Percentiles rank a stretch among this genome's conserved stretches.
These are phyloP conservation scores for Thera obeliscata DNA, from an alignment of 2,888 invertebrate genomes.

Conservation along the genomic window DNA sequence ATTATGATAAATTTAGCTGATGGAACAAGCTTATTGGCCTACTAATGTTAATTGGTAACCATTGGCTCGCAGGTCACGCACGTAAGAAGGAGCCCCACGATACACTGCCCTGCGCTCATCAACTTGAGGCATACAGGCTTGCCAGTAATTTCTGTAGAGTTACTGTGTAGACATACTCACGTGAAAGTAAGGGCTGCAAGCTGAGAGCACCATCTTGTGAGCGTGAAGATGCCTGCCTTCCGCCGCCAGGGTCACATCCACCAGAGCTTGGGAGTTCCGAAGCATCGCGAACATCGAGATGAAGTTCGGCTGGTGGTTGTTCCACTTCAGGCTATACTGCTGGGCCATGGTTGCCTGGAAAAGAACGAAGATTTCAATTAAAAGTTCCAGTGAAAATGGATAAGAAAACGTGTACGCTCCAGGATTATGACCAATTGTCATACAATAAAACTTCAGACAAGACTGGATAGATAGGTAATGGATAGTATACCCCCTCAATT, in stretches of 20 bases:
- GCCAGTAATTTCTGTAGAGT: too few species aligned
- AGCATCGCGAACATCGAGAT: slow-evolving; percentile 94
- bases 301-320: slow-evolving; percentile 97
- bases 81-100: too few species aligned
- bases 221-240: slow-evolving; percentile 95
- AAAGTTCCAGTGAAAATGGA: too few species aligned
- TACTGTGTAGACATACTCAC: slow-evolving; percentile 66
- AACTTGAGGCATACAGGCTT: too few species aligned
- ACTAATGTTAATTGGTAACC: too few species aligned
- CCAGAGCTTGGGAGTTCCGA: slow-evolving; percentile 92
- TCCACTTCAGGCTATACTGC: slow-evolving; percentile 94
- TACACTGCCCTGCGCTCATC: too few species aligned
- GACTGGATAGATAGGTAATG: too few species aligned
- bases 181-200: slow-evolving; percentile 97
- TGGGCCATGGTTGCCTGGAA: slow-evolving; percentile 82
- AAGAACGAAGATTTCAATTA: neutral
- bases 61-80: too few species aligned
- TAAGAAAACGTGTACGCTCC: too few species aligned
- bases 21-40: too few species aligned
- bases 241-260: slow-evolving; percentile 95
- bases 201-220: slow-evolving; percentile 95
- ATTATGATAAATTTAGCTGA: too few species aligned
- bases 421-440: too few species aligned
- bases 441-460: neutral
- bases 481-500: neutral